Evolutionary conservation across 2,113 vertebrate genomes (phyloP).

Genomic region (Monopterus albus): DNA sequence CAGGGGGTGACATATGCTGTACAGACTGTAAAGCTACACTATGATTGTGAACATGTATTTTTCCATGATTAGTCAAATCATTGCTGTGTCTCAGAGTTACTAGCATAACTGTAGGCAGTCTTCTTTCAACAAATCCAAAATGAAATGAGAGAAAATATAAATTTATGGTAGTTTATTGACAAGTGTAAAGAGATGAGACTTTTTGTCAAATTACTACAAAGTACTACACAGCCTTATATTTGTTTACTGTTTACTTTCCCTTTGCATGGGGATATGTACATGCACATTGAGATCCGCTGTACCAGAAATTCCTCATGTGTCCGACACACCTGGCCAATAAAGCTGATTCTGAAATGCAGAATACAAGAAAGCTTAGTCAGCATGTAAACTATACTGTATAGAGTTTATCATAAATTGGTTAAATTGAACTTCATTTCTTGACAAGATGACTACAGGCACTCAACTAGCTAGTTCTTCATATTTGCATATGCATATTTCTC

Average conservation of each 20-base stretch:
- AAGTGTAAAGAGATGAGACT: constrained; percentile 2
- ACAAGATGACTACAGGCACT: constrained; percentile 1
- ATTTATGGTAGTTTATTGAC: constrained; percentile 1
- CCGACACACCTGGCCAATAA: too few relatives aligned
- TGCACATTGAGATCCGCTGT: too few relatives aligned
- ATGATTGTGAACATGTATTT: background rate
- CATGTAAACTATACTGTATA: background rate
- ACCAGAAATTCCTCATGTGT: too few relatives aligned
- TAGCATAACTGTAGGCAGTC: background rate
- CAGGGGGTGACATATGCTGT: too few relatives aligned
- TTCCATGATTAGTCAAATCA: background rate
- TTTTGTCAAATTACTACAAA: too few relatives aligned
- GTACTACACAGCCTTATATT: too few relatives aligned
- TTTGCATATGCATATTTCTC: constrained; percentile 62
- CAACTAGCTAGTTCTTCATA: constrained; percentile 36
- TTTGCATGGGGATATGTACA: too few relatives aligned
- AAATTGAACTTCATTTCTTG: constrained; percentile 24
- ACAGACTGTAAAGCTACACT: background rate
- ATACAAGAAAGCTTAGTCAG: background rate
- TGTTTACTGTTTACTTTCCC: too few relatives aligned
- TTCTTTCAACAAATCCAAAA: background rate
- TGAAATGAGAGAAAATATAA: background rate
- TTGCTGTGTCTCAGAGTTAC: background rate
- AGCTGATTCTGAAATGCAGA: background rate
- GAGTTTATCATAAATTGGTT: background rate